These are phyloP conservation scores for Sinohyriopsis cumingii DNA, from an alignment of 2,888 invertebrate genomes.

Conservation along the genomic window DNA sequence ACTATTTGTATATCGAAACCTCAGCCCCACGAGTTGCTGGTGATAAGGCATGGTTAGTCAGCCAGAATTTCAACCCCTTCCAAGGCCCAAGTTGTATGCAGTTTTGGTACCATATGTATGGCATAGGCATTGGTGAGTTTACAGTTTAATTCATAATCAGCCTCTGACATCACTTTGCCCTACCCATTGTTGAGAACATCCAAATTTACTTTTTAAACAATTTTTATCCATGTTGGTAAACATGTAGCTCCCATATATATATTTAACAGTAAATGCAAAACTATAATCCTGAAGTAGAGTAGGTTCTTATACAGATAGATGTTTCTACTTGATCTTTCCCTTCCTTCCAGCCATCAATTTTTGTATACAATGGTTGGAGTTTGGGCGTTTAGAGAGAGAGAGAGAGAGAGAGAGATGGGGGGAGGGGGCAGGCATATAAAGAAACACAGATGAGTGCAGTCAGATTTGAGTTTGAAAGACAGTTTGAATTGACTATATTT, in stretches of 20 bases:
- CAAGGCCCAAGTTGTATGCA: slow-evolving; percentile 45
- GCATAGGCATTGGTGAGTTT: slow-evolving; percentile 49
- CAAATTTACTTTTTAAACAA: neutral
- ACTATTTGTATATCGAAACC: slow-evolving; percentile 63
- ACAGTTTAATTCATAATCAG: neutral
- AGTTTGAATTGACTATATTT: no score
- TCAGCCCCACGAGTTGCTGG: slow-evolving; percentile 52
- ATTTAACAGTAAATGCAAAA: neutral
- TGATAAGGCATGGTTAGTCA: slow-evolving; percentile 57
- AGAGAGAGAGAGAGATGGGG: no score
- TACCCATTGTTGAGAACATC: neutral
- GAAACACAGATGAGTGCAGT: no score
- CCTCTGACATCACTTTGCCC: neutral
- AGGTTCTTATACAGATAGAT: no score
- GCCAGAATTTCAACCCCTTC: slow-evolving; percentile 39
- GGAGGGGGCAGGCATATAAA: no score
- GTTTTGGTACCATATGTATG: slow-evolving; percentile 69
- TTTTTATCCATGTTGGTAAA: neutral
- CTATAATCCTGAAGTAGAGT: no score
- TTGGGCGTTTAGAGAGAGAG: no score
- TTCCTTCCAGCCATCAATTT: no score
- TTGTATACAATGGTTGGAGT: no score
- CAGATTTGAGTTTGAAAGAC: no score
- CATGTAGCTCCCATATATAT: neutral
- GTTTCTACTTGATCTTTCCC: no score